These are phyloP conservation scores for Malurus elegans DNA, from an alignment of 2,113 vertebrate species.

Conservation along the genomic window DNA sequence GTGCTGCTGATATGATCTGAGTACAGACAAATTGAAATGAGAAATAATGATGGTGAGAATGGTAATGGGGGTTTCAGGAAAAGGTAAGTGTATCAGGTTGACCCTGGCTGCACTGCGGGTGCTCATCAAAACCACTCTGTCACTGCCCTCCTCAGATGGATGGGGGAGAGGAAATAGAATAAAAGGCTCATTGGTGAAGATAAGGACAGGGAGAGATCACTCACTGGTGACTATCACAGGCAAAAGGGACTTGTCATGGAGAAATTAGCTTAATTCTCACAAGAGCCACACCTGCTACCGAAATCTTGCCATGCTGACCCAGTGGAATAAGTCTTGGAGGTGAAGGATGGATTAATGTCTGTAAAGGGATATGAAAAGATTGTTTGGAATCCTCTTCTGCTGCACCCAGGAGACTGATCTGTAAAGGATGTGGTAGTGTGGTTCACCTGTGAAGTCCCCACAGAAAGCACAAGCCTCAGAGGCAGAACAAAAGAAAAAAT, in stretches of 20 bases:
- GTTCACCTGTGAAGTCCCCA: background rate
- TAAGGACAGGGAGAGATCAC: background rate
- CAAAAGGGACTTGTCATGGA: accelerated
- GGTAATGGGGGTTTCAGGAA: background rate
- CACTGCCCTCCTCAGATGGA: background rate
- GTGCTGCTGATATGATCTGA: background rate
- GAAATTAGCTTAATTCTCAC: background rate
- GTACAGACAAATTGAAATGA: background rate
- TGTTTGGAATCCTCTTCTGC: background rate
- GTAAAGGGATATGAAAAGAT: background rate
- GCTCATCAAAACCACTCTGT: background rate
- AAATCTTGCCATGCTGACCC: background rate
- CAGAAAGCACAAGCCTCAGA: background rate
- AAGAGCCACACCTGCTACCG: background rate
- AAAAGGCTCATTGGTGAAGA: background rate
- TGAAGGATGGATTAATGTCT: background rate
- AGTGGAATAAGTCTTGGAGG: background rate
- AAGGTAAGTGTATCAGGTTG: background rate
- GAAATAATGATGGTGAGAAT: background rate
- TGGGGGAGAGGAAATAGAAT: background rate
- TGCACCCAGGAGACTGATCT: background rate
- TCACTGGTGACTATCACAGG: background rate
- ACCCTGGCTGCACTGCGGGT: background rate
- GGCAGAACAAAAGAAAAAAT: background rate
- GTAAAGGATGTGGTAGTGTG: background rate